Evolutionary conservation across 2,888 invertebrate genomes (phyloP).

Genomic region (Thera britannica): DNA sequence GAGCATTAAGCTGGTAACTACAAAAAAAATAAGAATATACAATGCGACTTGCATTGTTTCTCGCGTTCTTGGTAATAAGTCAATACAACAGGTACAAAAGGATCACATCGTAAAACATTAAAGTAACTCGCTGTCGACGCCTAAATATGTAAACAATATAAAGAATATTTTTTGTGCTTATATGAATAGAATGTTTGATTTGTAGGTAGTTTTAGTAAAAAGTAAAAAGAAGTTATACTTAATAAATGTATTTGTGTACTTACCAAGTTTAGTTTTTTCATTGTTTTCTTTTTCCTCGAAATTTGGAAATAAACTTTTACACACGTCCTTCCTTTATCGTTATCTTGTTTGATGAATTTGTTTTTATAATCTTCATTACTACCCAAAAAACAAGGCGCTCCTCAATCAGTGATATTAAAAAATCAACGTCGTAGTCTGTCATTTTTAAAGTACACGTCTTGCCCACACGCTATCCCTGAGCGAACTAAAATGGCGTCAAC

Average conservation of each 20-base stretch:
- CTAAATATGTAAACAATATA: slow-evolving; percentile 37
- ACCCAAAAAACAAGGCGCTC: slow-evolving; percentile 40
- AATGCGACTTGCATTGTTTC: slow-evolving; percentile 40
- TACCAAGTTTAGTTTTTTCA: slow-evolving; percentile 44
- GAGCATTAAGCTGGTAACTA: slow-evolving; percentile 44
- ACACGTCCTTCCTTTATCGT: slow-evolving; percentile 43
- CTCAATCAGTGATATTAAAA: slow-evolving; percentile 37
- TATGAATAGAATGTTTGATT: slow-evolving; percentile 40
- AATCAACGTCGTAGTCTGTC: slow-evolving; percentile 43
- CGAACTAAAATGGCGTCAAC: slow-evolving; percentile 42
- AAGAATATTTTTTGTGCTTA: slow-evolving; percentile 37
- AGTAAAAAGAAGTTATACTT: slow-evolving; percentile 33
- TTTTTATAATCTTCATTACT: slow-evolving; percentile 46
- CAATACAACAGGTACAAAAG: slow-evolving; percentile 40
- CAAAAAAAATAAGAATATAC: slow-evolving; percentile 42
- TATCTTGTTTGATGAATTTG: slow-evolving; percentile 39
- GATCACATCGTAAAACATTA: slow-evolving; percentile 37
- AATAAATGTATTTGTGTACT: slow-evolving; percentile 29
- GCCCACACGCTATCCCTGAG: slow-evolving; percentile 40
- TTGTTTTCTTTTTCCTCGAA: slow-evolving; percentile 44
- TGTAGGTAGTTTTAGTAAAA: slow-evolving; percentile 40
- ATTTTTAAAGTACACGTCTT: slow-evolving; percentile 40
- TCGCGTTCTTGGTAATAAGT: slow-evolving; percentile 38
- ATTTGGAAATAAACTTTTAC: slow-evolving; percentile 44
- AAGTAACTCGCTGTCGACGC: slow-evolving; percentile 37